These are phyloP conservation scores for Pantala flavescens DNA, from an alignment of 1,140 invertebrate species.

Conservation along the genomic window DNA sequence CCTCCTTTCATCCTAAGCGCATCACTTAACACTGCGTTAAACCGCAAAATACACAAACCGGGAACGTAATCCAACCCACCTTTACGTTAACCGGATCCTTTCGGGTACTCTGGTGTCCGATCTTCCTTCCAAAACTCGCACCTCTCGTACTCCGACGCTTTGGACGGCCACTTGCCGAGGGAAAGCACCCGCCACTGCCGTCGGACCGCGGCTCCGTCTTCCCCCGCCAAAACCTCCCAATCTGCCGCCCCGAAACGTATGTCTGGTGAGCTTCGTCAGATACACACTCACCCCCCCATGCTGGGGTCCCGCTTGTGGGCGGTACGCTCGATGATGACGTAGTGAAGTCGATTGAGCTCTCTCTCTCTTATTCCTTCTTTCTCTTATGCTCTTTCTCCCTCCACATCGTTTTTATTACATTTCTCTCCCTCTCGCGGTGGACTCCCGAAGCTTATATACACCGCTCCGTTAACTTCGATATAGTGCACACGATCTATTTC, in stretches of 20 bases:
- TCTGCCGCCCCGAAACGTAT: background rate
- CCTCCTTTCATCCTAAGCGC: no score
- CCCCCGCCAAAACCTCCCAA: background rate
- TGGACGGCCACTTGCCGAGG: background rate
- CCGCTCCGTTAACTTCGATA: no score
- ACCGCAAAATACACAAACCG: no score
- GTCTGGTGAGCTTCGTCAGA: background rate
- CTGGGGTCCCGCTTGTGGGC: background rate
- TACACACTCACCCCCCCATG: background rate
- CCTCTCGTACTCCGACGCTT: background rate
- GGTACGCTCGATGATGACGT: constrained; percentile 1
- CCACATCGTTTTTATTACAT: background rate
- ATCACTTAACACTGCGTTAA: no score
- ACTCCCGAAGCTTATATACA: no score
- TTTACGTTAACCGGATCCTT: no score
- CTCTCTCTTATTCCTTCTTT: background rate
- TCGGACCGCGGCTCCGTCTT: background rate
- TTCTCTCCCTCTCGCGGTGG: background rate
- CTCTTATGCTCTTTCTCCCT: background rate
- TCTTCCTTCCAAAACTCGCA: no score
- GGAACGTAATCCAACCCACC: no score
- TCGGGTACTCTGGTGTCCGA: no score
- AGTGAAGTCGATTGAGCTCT: background rate
- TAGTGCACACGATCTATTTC: no score
- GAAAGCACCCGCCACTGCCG: background rate